These are phyloP conservation scores for Liopterus haemorrhoidalis DNA, from an alignment of 2,888 invertebrate species.

Conservation along the genomic window DNA sequence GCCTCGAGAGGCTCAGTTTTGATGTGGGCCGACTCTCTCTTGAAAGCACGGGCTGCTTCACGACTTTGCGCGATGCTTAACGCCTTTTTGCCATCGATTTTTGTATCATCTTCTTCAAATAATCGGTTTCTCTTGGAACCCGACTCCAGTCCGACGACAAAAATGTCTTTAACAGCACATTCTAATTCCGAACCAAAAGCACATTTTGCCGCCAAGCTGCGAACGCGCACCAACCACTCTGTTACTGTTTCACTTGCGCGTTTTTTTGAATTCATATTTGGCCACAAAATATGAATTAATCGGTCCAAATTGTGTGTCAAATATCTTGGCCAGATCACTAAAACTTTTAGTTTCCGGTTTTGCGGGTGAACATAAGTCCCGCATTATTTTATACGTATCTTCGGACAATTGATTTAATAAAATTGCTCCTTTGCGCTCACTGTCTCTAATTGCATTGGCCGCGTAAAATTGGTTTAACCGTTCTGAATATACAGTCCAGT, in stretches of 20 bases:
- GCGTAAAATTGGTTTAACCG: not conserved
- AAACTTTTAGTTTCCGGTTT: not conserved
- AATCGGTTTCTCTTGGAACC: slow-evolving; percentile 5
- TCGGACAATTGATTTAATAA: not conserved
- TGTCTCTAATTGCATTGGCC: not conserved
- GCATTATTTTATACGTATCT: not conserved
- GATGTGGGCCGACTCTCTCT: too few relatives aligned
- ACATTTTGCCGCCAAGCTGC: too few relatives aligned
- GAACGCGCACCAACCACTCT: not conserved
- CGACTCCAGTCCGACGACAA: slow-evolving; percentile 1
- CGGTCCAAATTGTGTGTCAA: not conserved
- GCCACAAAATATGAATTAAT: slow-evolving; percentile 1
- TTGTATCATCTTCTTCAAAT: slow-evolving; percentile 5
- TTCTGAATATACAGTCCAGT: not conserved
- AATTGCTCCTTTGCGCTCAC: not conserved
- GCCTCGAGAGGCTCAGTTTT: too few relatives aligned
- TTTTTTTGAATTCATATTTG: not conserved
- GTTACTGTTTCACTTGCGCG: not conserved
- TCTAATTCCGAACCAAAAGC: too few relatives aligned
- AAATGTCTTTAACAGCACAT: too few relatives aligned
- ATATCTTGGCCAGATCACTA: not conserved
- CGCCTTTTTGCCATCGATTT: not conserved
- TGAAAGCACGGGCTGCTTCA: slow-evolving; percentile 1
- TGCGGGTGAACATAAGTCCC: not conserved
- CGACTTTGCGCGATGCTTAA: not conserved